Base-by-base conservation (phyloP, 2,113 vertebrate genomes). In the mouse (Mus musculus) region DNA sequence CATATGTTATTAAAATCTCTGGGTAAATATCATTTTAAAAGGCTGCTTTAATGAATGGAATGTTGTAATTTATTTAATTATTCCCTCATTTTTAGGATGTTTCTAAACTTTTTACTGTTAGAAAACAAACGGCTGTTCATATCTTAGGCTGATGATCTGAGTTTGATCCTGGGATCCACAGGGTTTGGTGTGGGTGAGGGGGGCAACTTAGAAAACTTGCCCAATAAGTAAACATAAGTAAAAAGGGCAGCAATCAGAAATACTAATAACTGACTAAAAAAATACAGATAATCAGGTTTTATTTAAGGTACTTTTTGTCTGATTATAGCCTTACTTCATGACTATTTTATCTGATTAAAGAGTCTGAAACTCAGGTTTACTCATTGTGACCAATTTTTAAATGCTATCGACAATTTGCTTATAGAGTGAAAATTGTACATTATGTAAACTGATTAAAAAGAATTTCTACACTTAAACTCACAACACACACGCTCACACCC, bases 101-200 rank as follows among this genome's bases (percentile, higher is more conserved):
- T 95, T 96, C 61, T 88, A 49, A 95, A 96, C 78, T 80, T 87
- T 84, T 93, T 93, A 67, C 49, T 93, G 71, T 81, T 96, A 90
- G 81, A 81, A 82, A 92, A 30, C 26, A 78, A 85, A 93, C 36
- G 65, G 13, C 63, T 95, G 9, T 65, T 86, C 39, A 89, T 3
- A 93, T 76, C 84, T 33, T 5, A 89, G 49, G n/a, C 80, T 56
- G 81, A 91, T 72, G 91, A 91, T 78, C 19, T 28, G 16, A 90
- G 90, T 82, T 93, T 78, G 61, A 77, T 56, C 24, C 49, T 59
- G 17, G 65, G 63, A 67, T 49, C 28, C 63, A 49, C 5, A 12
- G 61, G 42, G 63, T 73, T 73, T 73, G 16, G 6, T 1, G n/a
- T 22, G 11, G 54, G 14, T 4, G 19, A 36, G n/a, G 54, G 20